phyloP scores from a whole-genome alignment of 2,888 invertebrate species.

The Serripes groenlandicus region DNA sequence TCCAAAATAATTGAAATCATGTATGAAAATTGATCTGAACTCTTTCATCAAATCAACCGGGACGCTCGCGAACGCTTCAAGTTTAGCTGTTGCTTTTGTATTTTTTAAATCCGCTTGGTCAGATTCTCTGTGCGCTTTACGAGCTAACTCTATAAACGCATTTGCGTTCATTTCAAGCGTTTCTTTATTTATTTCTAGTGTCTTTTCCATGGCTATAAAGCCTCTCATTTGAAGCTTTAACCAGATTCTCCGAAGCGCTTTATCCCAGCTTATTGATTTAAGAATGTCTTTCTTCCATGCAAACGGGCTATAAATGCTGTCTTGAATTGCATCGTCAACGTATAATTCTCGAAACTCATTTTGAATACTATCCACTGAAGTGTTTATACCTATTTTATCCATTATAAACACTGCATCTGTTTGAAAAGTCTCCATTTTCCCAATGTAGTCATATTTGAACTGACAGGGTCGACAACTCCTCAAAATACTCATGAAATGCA shows the following conservation, averaged over 20 bases:
- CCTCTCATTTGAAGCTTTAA: slow-evolving; percentile 62
- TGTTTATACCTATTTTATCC: slow-evolving; percentile 50
- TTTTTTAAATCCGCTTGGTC: slow-evolving; percentile 26
- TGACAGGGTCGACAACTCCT: slow-evolving; percentile 54
- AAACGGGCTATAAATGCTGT: slow-evolving; percentile 57
- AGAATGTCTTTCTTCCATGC: slow-evolving; percentile 46
- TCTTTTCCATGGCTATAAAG: slow-evolving; percentile 31
- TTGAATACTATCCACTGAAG: slow-evolving; percentile 14
- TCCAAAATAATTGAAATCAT: slow-evolving; percentile 54
- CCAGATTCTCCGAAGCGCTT: slow-evolving; percentile 56
- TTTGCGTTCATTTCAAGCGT: slow-evolving; percentile 19
- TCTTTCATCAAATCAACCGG: slow-evolving; percentile 40
- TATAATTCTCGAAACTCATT: slow-evolving; percentile 24
- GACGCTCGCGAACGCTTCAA: slow-evolving; percentile 51
- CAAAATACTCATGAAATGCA: slow-evolving; percentile 47
- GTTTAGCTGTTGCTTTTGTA: slow-evolving; percentile 40
- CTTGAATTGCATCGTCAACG: slow-evolving; percentile 51
- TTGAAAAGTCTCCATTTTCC: slow-evolving; percentile 56
- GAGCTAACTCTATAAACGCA: slow-evolving; percentile 47
- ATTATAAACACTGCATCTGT: slow-evolving; percentile 49
- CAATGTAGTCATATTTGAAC: slow-evolving; percentile 44
- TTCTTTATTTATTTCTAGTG: slow-evolving; percentile 20
- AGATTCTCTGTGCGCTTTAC: slow-evolving; percentile 34
- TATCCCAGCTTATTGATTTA: slow-evolving; percentile 56
- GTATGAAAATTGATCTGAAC: slow-evolving; percentile 39